Base-by-base conservation (phyloP, 2,797 vertebrate species). In the Sorex maritimensis region DNA sequence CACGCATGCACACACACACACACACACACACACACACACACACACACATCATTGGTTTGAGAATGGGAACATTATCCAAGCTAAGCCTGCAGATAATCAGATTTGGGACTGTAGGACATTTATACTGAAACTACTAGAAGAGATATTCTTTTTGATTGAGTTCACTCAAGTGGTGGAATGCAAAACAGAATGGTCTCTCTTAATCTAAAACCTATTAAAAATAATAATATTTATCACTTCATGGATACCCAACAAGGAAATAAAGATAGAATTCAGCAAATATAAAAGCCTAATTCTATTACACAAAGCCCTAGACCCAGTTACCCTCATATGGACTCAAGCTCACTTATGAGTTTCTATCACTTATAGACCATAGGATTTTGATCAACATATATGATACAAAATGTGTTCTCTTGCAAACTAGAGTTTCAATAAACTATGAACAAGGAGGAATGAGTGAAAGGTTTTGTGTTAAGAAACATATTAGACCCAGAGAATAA, bases 401-500 rank as follows among this genome's bases (percentile, higher is more conserved):
- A 74, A 14, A 87, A 81, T 38, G 38, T 19, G 14, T 44, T 73
- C 63, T n/a, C 26, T 86, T 65, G 2, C 79, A 44, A 68, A 65
- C 38, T 61, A 90, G 23, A 86, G 82, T 80, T 74, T 86, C 41
- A 88, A 17, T 41, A 94, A 89, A 73, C 26, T 2, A 68, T 73
- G 34, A 79, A 41, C 13, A 80, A 2, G 41, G 13, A 80, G 21
- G 3, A 80, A 73, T 8, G 61, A 10, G 7, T 90, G 2, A 86
- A 21, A 86, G 30, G 21, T 82, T 0, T 71, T 88, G 3, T 24
- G 23, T 44, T 38, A 80, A 68, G 6, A 74, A 82, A 21, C 2
- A 89, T 24, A 92, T 24, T 88, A 69, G 52, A 92, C 30, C 44
- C 72, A 55, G 52, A 65, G 82, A 11, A 69, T 63, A 69, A 83